Percentiles rank a stretch among this genome's conserved stretches.
Evolutionary conservation across 2,797 vertebrate genomes (phyloP).

Genomic region (Percopsis omiscomaycus): DNA sequence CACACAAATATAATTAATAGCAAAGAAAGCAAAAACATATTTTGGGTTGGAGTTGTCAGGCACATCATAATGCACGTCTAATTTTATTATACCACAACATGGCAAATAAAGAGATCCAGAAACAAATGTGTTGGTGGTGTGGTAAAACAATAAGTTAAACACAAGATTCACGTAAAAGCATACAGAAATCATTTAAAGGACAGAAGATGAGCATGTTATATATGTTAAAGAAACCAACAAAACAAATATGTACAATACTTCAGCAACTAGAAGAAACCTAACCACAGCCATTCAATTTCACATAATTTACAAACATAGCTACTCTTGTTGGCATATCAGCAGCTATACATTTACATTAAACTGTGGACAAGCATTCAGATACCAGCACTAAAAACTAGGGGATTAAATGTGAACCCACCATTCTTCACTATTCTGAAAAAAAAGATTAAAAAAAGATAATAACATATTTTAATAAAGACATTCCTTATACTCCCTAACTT

Average conservation of each 20-base stretch:
- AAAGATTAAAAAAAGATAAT: no score
- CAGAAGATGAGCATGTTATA: slow-evolving; percentile 44
- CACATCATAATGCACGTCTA: slow-evolving; percentile 40
- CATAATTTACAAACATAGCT: slow-evolving; percentile 70
- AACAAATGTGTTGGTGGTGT: slow-evolving; percentile 22
- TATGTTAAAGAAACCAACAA: slow-evolving; percentile 51
- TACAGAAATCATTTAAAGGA: slow-evolving; percentile 45
- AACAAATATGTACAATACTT: slow-evolving; percentile 72
- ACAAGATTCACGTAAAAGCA: slow-evolving; percentile 45
- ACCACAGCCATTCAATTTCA: slow-evolving; percentile 55
- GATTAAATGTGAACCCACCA: neutral
- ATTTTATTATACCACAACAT: slow-evolving; percentile 67
- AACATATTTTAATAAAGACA: no score
- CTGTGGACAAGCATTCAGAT: slow-evolving; percentile 7
- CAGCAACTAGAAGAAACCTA: slow-evolving; percentile 38
- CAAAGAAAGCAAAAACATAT: no score
- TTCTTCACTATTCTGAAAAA: no score
- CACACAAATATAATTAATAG: no score
- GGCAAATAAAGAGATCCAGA: slow-evolving; percentile 47
- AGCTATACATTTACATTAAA: slow-evolving; percentile 31
- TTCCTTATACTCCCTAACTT: neutral
- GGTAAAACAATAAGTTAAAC: slow-evolving; percentile 76
- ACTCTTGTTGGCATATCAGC: slow-evolving; percentile 32
- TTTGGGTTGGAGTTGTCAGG: no score
- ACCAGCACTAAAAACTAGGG: slow-evolving; percentile 14